Evolutionary conservation across 2,888 invertebrate species (phyloP).

Genomic region (Pogonocherus hispidulus): DNA sequence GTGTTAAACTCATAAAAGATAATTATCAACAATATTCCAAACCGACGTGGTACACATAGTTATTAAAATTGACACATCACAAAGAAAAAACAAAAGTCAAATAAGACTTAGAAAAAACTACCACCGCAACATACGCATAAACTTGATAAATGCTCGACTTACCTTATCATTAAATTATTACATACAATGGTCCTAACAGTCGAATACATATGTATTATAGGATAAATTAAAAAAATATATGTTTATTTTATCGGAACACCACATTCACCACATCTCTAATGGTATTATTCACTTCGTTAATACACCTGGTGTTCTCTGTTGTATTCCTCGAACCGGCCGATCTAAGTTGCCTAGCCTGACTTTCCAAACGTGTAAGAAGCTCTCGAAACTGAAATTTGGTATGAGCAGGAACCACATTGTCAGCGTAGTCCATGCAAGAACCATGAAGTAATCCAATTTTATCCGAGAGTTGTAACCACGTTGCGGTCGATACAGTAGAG

Average conservation of each 20-base stretch:
- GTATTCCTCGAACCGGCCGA: conserved; percentile 80
- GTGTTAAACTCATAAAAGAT: no score
- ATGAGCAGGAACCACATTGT: conserved; percentile 85
- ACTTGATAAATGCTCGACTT: conserved; percentile 60
- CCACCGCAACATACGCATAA: conserved; percentile 47
- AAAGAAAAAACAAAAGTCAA: conserved; percentile 40
- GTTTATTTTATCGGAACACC: conserved; percentile 69
- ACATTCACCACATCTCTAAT: conserved; percentile 82
- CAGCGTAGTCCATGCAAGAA: conserved; percentile 87
- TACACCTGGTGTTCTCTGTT: conserved; percentile 77
- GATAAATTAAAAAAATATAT: conserved; percentile 35
- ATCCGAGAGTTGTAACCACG: conserved; percentile 85
- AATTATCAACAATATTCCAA: no score
- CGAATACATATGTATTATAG: conserved; percentile 54
- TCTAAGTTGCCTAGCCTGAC: conserved; percentile 77
- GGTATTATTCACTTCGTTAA: conserved; percentile 81
- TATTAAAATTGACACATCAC: conserved; percentile 33
- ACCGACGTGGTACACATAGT: no score
- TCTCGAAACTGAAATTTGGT: conserved; percentile 90
- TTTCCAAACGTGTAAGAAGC: conserved; percentile 78
- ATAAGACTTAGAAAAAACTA: conserved; percentile 44
- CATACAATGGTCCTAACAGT: conserved; percentile 60
- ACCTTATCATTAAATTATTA: conserved; percentile 56
- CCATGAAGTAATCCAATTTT: conserved; percentile 86
- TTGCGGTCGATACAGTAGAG: conserved; percentile 74